Conservation (phyloP, 2,888 invertebrate genomes). For the Meloe dianella region DNA sequence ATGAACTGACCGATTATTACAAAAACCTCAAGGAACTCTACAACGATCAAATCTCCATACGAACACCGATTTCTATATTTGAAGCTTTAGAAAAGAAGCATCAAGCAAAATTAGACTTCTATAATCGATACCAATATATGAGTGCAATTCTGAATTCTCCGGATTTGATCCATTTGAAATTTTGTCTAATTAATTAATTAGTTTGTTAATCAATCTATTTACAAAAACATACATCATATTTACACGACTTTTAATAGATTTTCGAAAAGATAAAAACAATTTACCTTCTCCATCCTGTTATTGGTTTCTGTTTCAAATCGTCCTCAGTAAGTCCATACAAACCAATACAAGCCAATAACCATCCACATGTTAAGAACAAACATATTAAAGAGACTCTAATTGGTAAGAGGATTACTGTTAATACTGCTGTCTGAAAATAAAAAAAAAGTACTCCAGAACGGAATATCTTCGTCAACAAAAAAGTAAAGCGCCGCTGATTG, state of each 20-base stretch:
- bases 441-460: constrained; percentile 11
- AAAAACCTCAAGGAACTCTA: no score
- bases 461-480: no score
- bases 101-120: no score
- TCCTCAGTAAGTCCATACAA: constrained; percentile 81
- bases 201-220: constrained; percentile 6
- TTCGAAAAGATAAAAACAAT: constrained; percentile 38
- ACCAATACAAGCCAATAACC: constrained; percentile 84
- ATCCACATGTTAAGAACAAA: constrained; percentile 78
- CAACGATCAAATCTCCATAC: no score
- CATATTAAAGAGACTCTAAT: constrained; percentile 80
- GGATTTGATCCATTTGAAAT: neutral
- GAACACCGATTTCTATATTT: no score
- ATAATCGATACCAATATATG: no score
- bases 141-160: no score
- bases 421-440: constrained; percentile 79
- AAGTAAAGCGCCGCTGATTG: no score
- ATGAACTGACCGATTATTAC: no score
- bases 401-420: constrained; percentile 85
- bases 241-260: neutral
- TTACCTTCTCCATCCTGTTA: constrained; percentile 91
- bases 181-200: neutral
- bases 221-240: constrained; percentile 14
- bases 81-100: no score
- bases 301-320: constrained; percentile 77